phyloP scores from a whole-genome alignment of 2,888 invertebrate genomes.

The Psylliodes chrysocephalus region DNA sequence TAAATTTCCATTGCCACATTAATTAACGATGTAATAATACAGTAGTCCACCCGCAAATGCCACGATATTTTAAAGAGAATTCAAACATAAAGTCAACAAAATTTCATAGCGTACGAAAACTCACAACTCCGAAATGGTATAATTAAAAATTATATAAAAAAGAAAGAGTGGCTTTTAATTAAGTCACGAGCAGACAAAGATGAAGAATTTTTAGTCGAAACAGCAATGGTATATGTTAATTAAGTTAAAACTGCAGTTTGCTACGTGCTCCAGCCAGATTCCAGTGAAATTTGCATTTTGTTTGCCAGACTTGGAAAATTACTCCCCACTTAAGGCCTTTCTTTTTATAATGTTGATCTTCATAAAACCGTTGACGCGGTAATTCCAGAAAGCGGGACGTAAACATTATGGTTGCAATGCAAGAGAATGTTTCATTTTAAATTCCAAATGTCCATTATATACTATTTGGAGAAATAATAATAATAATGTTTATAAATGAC shows the following conservation, averaged over 20 bases:
- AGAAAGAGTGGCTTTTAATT: slow-evolving; percentile 17
- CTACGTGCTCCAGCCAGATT: slow-evolving; percentile 29
- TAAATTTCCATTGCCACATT: too few relatives aligned
- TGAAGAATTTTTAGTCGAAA: slow-evolving; percentile 12
- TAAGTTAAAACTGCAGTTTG: slow-evolving; percentile 25
- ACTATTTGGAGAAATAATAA: too few relatives aligned
- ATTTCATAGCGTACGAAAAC: background rate
- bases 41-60: too few relatives aligned
- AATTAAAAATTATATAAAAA: slow-evolving; percentile 11
- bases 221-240: slow-evolving; percentile 24
- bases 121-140: background rate
- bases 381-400: background rate
- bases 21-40: too few relatives aligned
- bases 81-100: background rate
- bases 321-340: slow-evolving; percentile 29
- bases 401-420: background rate
- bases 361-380: slow-evolving; percentile 20
- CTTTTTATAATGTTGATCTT: slow-evolving; percentile 13
- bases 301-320: slow-evolving; percentile 30
- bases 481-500: too few relatives aligned
- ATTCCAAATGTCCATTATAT: too few relatives aligned
- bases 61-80: background rate
- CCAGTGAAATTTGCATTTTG: slow-evolving; percentile 33
- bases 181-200: slow-evolving; percentile 12
- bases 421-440: background rate